Percentiles rank a stretch among this genome's conserved stretches.
Conservation (phyloP, 35 echinoderm and acorn worm species). For the Stichopus chloronotus region DNA sequence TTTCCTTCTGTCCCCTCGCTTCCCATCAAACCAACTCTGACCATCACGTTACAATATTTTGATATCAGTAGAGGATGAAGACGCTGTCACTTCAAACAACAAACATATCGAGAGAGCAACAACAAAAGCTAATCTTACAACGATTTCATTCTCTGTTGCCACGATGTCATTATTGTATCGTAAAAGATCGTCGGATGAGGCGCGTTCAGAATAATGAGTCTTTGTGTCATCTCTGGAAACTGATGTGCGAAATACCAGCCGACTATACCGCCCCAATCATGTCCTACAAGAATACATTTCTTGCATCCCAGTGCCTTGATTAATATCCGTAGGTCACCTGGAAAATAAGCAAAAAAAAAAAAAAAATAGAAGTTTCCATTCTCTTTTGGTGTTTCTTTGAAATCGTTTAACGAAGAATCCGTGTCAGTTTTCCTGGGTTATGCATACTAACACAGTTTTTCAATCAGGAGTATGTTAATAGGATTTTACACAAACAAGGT, state of each 20-base stretch:
- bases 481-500: no score
- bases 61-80: neutral
- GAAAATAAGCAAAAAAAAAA: neutral
- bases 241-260: slow-evolving; percentile 47
- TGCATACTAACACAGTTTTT: no score
- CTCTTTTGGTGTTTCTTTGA: no score
- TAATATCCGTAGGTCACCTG: slow-evolving; percentile 63
- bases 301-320: slow-evolving; percentile 57
- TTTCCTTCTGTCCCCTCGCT: no score
- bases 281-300: slow-evolving; percentile 62
- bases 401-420: no score
- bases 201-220: slow-evolving; percentile 61
- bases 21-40: no score
- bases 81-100: no score
- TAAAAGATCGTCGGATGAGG: slow-evolving; percentile 61
- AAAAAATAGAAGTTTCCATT: neutral
- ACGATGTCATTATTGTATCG: slow-evolving; percentile 34
- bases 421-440: no score
- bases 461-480: no score
- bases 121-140: slow-evolving; percentile 49
- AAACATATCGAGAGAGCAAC: neutral
- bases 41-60: neutral
- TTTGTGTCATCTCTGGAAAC: slow-evolving; percentile 71
- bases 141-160: slow-evolving; percentile 58
- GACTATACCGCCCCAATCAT: slow-evolving; percentile 70